Evolutionary conservation across 2,888 invertebrate genomes (phyloP), one percentile per base, ranked within the genome.

Genomic region (Helicoverpa assulta): DNA sequence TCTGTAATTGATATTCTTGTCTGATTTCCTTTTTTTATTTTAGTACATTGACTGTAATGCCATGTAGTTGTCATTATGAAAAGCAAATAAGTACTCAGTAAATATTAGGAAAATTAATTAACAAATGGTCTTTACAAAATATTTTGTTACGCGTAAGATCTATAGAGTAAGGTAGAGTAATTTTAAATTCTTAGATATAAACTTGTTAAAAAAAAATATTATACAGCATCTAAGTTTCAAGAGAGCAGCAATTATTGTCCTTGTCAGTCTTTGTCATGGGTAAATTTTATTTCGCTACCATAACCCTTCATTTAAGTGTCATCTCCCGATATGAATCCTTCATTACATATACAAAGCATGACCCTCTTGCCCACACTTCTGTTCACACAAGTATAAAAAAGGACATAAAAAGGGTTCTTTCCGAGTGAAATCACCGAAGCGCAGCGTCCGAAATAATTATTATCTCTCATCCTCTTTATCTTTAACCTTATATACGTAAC

Each of bases 381-480:
- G 66, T 67, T 73, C 73, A 74, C 64, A 70, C 72, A 77, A 79
- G 71, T 78, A 80, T 86, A 67, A 61, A 70, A 72, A 79, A 56
- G 65, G 59, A 67, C 76, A 74, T 81, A 78, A 84, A 83, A 84
- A 82, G 73, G 78, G 80, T 73, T 75, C 70, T 83, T 79, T 82
- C 80, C 79, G 80, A 78, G 78, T 81, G 67, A 85, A 86, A 88
- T 86, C 86, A 85, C 84, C 71, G 73, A 78, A 78, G 75, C 65
- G 67, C 78, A 84, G 87, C 81, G 77, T 76, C 78, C 85, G 84
- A 84, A 86, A 88, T 88, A 86, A 90, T 89, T 86, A 90, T 89
- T 86, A 89, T 88, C 86, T 85, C 81, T 81, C 83, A 83, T 87
- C 88, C 80, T 81, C 84, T 86, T 89, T 89, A 91, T 89, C 88